Evolutionary conservation across 1,140 invertebrate species (phyloP), one percentile per base, ranked within the genome.

Genomic region (Magallana gigas): DNA sequence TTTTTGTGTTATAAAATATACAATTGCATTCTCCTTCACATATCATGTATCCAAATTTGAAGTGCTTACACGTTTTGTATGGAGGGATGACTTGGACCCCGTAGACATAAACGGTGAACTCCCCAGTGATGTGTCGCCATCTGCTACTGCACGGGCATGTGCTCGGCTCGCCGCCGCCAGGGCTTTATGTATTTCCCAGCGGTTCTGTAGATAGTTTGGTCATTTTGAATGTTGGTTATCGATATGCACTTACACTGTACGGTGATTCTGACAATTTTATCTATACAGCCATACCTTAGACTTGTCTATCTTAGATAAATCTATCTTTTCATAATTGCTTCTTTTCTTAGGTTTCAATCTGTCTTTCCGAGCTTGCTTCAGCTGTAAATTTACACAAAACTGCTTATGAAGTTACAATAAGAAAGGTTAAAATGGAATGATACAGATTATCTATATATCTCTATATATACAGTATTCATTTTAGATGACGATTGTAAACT

Each of bases 101-200:
- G 68, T 76, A 7, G 68, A 76, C 36, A 18, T 29, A 29, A 76
- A 76, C 8, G 68, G 68, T 18, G 68, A 29, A 36, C 68, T 76
- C 12, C 68, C 68, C 8, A 58, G 48, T 14, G 81, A 83, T 11
- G 48, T 18, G 7, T 57, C 56, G 36, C 56, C 56, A 1, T 83
- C 81, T 57, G 81, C 81, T 83, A 57, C 57, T 9, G 81, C 81
- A 23, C 57, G 81, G 56, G 81, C 81, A 18, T 83, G 48, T 36
- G 81, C 81, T 16, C 81, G 81, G 36, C 57, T 58, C 18, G 81
- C 81, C 8, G 81, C 81, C 14, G 81, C 81, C 16, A 83, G 12
- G 18, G 57, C 57, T 58, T 83, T 83, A 57, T 83, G 81, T 83
- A 83, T 58, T 58, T 83, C 81, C 81, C 81, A 83, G 16, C 81